Evolutionary conservation across 2,888 invertebrate genomes (phyloP).

Genomic region (Lithophane leautieri): DNA sequence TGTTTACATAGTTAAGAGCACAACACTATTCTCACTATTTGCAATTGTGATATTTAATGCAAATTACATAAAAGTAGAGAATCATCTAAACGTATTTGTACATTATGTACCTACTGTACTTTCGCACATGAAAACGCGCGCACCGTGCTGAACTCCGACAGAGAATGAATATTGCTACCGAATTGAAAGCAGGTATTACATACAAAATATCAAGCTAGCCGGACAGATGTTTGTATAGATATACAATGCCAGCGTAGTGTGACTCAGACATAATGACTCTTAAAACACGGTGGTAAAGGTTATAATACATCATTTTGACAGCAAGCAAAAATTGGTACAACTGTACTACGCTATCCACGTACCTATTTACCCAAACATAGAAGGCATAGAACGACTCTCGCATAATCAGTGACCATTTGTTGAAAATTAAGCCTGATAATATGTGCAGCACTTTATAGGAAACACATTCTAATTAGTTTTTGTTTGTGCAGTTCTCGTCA

Average conservation of each 20-base stretch:
- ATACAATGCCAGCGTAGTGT: conserved; percentile 43
- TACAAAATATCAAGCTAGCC: conserved; percentile 77
- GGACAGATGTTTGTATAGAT: conserved; percentile 73
- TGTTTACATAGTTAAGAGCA: conserved; percentile 77
- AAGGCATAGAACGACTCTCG: conserved; percentile 48
- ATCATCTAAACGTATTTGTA: conserved; percentile 65
- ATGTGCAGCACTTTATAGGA: conserved; percentile 7
- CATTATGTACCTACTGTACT: conserved; percentile 56
- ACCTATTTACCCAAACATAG: conserved; percentile 59
- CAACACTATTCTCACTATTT: conserved; percentile 71
- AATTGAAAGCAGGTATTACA: conserved; percentile 80
- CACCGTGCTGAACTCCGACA: conserved; percentile 77
- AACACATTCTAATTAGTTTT: neutral
- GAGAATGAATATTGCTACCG: conserved; percentile 81
- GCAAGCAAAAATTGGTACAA: conserved; percentile 52
- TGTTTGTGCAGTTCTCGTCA: neutral
- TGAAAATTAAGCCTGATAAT: conserved; percentile 35
- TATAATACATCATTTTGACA: conserved; percentile 43
- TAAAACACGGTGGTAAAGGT: conserved; percentile 38
- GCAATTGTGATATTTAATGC: conserved; percentile 59
- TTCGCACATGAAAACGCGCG: conserved; percentile 74
- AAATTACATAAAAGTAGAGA: conserved; percentile 61
- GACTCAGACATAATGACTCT: conserved; percentile 43
- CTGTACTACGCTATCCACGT: conserved; percentile 64
- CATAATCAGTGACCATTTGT: conserved; percentile 51